A percentile compares a stretch with the other conserved stretches of the same genome.
Conservation (phyloP, 2,113 vertebrate species). For the Sciurus niger region DNA sequence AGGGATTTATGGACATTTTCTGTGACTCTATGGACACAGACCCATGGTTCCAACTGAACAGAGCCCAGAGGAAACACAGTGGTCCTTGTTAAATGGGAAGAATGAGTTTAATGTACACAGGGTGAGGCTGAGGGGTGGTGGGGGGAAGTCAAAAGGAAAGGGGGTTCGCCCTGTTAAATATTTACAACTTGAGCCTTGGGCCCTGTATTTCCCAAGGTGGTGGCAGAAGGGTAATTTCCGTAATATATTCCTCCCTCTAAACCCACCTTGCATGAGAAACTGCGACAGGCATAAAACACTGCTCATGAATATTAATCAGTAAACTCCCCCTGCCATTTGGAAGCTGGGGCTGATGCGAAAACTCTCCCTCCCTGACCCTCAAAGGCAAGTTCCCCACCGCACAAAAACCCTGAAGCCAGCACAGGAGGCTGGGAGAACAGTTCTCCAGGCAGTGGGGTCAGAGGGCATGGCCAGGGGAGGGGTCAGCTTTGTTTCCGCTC, state of each 20-base stretch:
- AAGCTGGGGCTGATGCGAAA: constrained; percentile 87
- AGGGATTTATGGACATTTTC: constrained; percentile 82
- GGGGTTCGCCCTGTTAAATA: constrained; percentile 83
- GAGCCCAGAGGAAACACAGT: constrained; percentile 74
- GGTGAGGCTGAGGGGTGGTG: not conserved
- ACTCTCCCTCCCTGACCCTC: constrained; percentile 65
- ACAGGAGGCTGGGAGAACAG: constrained; percentile 83
- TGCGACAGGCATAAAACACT: constrained; percentile 85
- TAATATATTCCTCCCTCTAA: constrained; percentile 91
- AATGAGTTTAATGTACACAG: constrained; percentile 86
- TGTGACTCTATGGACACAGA: constrained; percentile 77
- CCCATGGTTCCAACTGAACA: constrained; percentile 74
- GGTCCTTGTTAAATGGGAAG: constrained; percentile 84
- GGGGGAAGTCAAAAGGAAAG: constrained; percentile 75
- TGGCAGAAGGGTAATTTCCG: constrained; percentile 80
- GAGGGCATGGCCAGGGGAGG: constrained; percentile 88
- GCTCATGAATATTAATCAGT: constrained; percentile 93
- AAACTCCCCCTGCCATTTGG: constrained; percentile 90
- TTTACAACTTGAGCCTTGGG: constrained; percentile 84
- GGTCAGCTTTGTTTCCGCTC: constrained; percentile 90
- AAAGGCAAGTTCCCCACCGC: constrained; percentile 75
- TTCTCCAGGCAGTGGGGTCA: constrained; percentile 89
- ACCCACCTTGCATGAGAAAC: constrained; percentile 91
- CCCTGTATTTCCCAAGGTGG: constrained; percentile 82
- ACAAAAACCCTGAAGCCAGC: constrained; percentile 84